Conservation (phyloP, 2,797 vertebrate genomes). For the Tadarida brasiliensis region DNA sequence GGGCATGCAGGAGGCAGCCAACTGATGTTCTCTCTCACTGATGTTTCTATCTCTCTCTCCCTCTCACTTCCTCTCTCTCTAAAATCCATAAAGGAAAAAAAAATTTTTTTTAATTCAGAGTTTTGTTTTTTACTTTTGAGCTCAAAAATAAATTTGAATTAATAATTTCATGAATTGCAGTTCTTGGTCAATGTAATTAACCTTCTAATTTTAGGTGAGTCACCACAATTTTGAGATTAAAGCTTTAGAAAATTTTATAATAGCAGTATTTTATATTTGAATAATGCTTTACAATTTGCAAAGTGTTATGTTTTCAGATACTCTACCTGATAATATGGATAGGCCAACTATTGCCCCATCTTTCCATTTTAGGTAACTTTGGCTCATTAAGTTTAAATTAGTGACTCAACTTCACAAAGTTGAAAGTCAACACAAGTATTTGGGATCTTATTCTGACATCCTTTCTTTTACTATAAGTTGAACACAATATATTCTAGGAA, state of each 20-base stretch:
- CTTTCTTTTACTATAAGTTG: conserved; percentile 12
- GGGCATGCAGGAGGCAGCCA: too few relatives aligned
- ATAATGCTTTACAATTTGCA: background rate
- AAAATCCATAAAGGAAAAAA: too few relatives aligned
- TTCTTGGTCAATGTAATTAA: conserved; percentile 42
- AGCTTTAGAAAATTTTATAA: conserved; percentile 36
- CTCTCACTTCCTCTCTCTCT: too few relatives aligned
- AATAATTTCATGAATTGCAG: conserved; percentile 36
- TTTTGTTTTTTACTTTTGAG: background rate
- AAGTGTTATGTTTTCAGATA: background rate
- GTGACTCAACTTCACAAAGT: conserved; percentile 46
- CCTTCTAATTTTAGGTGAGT: conserved; percentile 54
- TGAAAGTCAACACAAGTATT: background rate
- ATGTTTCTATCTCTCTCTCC: too few relatives aligned
- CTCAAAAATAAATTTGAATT: conserved; percentile 29
- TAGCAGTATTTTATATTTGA: conserved; percentile 19
- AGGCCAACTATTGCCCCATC: background rate
- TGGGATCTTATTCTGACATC: background rate
- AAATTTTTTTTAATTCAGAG: background rate
- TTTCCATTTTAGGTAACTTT: background rate
- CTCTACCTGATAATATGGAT: conserved; percentile 5
- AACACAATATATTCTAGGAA: conserved; percentile 20
- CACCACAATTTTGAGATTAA: conserved; percentile 57
- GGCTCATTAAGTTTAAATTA: conserved; percentile 47
- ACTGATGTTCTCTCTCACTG: too few relatives aligned